phyloP scores from a whole-genome alignment of 37 sponge, comb jelly and placozoan species.

The Beroe ovata region DNA sequence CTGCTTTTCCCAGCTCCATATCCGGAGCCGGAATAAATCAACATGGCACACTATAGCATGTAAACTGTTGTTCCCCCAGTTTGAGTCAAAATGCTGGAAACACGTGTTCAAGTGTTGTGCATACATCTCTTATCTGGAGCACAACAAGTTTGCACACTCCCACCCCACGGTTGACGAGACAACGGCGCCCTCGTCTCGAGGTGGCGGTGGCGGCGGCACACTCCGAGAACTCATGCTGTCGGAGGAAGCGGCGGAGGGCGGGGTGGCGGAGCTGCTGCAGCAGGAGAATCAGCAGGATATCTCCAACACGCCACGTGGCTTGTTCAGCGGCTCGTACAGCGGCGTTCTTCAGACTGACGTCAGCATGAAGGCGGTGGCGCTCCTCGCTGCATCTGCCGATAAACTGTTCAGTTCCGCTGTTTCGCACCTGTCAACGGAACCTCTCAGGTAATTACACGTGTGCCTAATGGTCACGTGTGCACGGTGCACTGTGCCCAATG shows the following conservation, averaged over 20 bases:
- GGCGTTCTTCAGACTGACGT: constrained; percentile 16
- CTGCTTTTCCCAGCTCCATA: too few species aligned
- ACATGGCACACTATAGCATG: too few species aligned
- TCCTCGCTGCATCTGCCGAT: constrained; percentile 52
- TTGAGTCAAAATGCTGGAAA: constrained; percentile 62
- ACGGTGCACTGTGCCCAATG: too few species aligned
- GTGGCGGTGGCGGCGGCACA: background rate
- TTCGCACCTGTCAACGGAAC: constrained; percentile 49
- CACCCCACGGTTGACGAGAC: background rate
- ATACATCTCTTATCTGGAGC: constrained; percentile 62
- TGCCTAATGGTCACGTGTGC: too few species aligned
- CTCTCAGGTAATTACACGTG: constrained; percentile 6
- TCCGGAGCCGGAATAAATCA: too few species aligned
- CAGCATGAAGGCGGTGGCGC: constrained; percentile 44
- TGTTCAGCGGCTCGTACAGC: constrained; percentile 61
- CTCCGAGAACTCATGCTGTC: constrained; percentile 53
- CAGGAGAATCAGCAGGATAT: constrained; percentile 61
- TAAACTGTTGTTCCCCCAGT: too few species aligned
- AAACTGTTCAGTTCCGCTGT: constrained; percentile 66
- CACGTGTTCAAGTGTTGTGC: constrained; percentile 69
- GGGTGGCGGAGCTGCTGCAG: constrained; percentile 62
- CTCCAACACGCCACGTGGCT: constrained; percentile 36
- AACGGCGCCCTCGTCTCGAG: background rate
- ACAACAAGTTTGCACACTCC: constrained; percentile 55
- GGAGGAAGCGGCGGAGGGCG: constrained; percentile 44